Evolutionary conservation across 1,140 invertebrate species (phyloP), one percentile per base, ranked within the genome.

Genomic region (Plutomurus gul): DNA sequence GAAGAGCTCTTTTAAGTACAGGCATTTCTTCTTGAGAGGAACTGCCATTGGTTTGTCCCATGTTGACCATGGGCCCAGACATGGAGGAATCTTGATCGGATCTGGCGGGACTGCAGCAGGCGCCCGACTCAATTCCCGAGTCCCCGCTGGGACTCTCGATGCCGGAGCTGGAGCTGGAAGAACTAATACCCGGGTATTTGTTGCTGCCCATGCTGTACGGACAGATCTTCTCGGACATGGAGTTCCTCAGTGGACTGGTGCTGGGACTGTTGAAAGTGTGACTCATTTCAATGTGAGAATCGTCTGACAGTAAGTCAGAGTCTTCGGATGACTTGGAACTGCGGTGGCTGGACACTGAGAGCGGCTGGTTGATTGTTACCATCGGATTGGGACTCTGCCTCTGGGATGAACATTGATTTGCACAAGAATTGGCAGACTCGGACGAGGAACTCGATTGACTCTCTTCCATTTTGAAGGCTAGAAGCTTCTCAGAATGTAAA

Each of bases 401-500:
- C 47, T 43, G 78, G 36, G 27, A 37, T 37, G 73, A 37, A 30
- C 43, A 20, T 20, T 20, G 30, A 51, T 36, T 40, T 56, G 75
- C 36, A 60, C 75, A 51, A n/a, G 37, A 27, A 33, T 39, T 76
- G 30, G 33, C 71, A 13, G 39, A 30, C 25, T 73, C 37, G 51
- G 49, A 10, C 51, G 60, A 46, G 47, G 78, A 75, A 71, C 40
- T 80, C 70, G 75, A 73, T 49, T 43, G 60, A 49, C 95, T 93
- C 86, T 95, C 93, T 20, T 94, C 94, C 92, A 93, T 93, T 85
- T 95, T 95, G 87, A 95, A 96, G 1, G 96, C 96, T 16, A 98
- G 89, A 30, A 98, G 88, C 86, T 98, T 98, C 85, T 98, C 97
- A 0, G 96, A 97, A 86, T 98, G 97, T 11, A 99, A 89, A 3